Base-by-base conservation (phyloP, 2,113 vertebrate genomes). In the Apteryx owenii region DNA sequence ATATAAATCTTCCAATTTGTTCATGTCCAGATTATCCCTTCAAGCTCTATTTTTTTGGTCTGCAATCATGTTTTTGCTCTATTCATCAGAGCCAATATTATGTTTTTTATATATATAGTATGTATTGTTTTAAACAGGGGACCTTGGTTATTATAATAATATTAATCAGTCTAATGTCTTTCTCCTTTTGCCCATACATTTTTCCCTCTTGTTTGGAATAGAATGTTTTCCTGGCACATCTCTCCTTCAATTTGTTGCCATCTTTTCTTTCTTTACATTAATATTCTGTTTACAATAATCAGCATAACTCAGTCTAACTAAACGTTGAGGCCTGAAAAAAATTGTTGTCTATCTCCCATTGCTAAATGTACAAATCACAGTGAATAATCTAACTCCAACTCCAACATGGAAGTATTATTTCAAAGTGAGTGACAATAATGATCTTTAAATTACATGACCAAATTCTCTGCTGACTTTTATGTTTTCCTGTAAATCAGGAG, bases 291-390 rank as follows among this genome's bases (percentile, higher is more conserved):
- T 97, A 91, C 31, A 85, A 33, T 85, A 94, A 90, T 97, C 96
- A 92, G 78, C 60, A 73, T 97, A 97, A 96, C 72, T 96, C 64
- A 85, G 40, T 71, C 71, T 70, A 97, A 92, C 91, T 92, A 89
- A 54, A 92, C 44, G n/a, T 72, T 76, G 42, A 93, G 48, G 81
- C 61, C 62, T 93, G 87, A 96, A 96, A 96, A 29, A 89, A 96
- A 69, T 69, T 92, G 84, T 89, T 89, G 89, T 76, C 70, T 33
- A 50, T 86, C 77, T 92, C 26, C 36, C 21, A 23, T 69, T 81
- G 71, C 76, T 56, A 56, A 31, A 93, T 90, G 28, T 68, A 92
- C 51, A 94, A 92, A 95, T 92, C 66, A 90, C 46, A 73, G 18
- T 93, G 86, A 95, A 48, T 90, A 92, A 95, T 77, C 48, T 22